Evolutionary conservation across 2,113 vertebrate species (phyloP).

Genomic region (Heteronetta atricapilla): DNA sequence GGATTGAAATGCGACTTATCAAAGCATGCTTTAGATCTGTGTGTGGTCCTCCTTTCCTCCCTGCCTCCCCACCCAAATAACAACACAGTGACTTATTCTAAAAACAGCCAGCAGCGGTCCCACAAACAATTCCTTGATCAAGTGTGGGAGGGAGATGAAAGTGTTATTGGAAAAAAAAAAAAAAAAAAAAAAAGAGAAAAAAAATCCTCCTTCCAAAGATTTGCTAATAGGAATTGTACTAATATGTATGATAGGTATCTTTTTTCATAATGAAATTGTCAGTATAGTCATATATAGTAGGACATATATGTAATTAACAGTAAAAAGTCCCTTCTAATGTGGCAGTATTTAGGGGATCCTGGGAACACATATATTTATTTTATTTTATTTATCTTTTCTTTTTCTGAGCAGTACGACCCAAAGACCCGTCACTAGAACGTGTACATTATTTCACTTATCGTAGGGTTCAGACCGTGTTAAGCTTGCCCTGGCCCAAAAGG

Average conservation of each 20-base stretch:
- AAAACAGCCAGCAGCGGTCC: neutral
- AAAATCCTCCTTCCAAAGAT: neutral
- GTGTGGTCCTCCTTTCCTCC: constrained; percentile 12
- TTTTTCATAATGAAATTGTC: neutral
- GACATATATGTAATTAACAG: neutral
- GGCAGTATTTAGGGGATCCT: neutral
- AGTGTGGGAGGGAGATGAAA: neutral
- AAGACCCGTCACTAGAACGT: neutral
- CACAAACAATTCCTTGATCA: constrained; percentile 9
- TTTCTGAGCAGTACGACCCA: neutral
- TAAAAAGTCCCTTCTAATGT: neutral
- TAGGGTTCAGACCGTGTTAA: neutral
- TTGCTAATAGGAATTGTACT: neutral
- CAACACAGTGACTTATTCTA: neutral
- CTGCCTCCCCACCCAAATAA: constrained; percentile 11
- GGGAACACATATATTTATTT: neutral
- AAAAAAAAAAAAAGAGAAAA: neutral
- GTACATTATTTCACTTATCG: neutral
- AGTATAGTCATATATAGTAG: neutral
- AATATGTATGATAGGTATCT: neutral
- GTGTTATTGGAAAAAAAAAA: neutral
- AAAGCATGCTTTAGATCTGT: neutral
- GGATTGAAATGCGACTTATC: neutral
- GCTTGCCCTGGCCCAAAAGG: neutral
- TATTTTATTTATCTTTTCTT: neutral